These are phyloP conservation scores for Paramormyrops kingsleyae DNA, from an alignment of 2,113 vertebrate species.

Conservation along the genomic window DNA sequence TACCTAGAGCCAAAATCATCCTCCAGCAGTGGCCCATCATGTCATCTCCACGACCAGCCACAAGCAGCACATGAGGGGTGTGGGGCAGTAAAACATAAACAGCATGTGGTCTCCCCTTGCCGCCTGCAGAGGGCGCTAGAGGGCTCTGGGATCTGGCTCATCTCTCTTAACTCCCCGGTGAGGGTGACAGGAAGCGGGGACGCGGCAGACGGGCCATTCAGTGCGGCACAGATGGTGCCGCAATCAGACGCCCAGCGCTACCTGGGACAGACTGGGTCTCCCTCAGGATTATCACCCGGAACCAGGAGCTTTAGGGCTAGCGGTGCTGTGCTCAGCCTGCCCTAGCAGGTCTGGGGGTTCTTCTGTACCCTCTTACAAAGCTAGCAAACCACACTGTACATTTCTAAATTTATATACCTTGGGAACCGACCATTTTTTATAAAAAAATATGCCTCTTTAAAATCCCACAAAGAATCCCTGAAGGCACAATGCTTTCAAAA, in stretches of 20 bases:
- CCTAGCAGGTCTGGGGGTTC: neutral
- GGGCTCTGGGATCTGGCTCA: neutral
- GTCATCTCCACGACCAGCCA: neutral
- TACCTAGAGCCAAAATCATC: constrained; percentile 57
- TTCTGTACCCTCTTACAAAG: neutral
- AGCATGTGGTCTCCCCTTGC: neutral
- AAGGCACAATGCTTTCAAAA: neutral
- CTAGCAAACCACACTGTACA: neutral
- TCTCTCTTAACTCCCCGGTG: neutral
- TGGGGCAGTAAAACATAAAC: neutral
- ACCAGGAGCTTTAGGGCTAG: neutral
- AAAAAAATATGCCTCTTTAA: neutral
- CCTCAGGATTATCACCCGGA: neutral
- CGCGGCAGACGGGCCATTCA: neutral
- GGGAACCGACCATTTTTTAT: neutral
- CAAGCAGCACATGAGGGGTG: neutral
- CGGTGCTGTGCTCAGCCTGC: neutral
- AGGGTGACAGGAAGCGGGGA: neutral
- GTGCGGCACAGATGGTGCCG: neutral
- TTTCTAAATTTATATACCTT: neutral
- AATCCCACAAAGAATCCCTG: neutral
- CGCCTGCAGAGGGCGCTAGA: neutral
- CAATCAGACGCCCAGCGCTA: neutral
- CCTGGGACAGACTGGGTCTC: constrained; percentile 5
- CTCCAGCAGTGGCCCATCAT: constrained; percentile 50